A percentile compares a stretch with the other conserved stretches of the same genome.
Conservation (phyloP, 2,888 invertebrate genomes). For the Hypomecis atomaria region DNA sequence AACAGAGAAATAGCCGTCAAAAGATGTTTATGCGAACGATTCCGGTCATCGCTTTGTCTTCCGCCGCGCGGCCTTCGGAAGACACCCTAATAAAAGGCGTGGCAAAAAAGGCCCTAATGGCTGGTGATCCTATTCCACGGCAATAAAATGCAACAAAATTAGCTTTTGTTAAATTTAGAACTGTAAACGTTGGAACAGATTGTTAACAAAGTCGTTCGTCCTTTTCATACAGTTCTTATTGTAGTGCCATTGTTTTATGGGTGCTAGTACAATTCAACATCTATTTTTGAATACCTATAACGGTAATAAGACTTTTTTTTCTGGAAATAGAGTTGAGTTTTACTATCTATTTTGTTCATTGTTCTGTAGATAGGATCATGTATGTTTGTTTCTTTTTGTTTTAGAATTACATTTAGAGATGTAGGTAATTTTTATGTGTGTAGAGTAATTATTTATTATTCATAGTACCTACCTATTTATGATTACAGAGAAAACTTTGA, state of each 20-base stretch:
- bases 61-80: conserved; percentile 78
- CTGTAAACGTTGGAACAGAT: conserved; percentile 68
- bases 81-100: conserved; percentile 84
- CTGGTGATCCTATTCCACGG: conserved; percentile 80
- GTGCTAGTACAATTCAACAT: conserved; percentile 51
- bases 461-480: too few species aligned
- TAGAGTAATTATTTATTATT: too few species aligned
- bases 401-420: too few species aligned
- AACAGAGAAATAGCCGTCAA: conserved; percentile 78
- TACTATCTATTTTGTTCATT: conserved; percentile 15
- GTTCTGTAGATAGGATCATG: too few species aligned
- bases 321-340: conserved; percentile 13
- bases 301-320: conserved; percentile 35
- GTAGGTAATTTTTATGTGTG: too few species aligned
- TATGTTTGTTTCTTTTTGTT: too few species aligned
- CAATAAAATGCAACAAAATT: conserved; percentile 84
- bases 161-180: conserved; percentile 77
- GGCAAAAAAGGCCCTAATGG: conserved; percentile 81
- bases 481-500: too few species aligned
- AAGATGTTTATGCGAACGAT: conserved; percentile 79
- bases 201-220: conserved; percentile 58
- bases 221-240: conserved; percentile 41
- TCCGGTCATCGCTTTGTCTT: conserved; percentile 80
- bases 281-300: conserved; percentile 56
- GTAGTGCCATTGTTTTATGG: conserved; percentile 68